phyloP scores from a whole-genome alignment of 2,888 invertebrate species.

The Eupithecia tripunctaria region DNA sequence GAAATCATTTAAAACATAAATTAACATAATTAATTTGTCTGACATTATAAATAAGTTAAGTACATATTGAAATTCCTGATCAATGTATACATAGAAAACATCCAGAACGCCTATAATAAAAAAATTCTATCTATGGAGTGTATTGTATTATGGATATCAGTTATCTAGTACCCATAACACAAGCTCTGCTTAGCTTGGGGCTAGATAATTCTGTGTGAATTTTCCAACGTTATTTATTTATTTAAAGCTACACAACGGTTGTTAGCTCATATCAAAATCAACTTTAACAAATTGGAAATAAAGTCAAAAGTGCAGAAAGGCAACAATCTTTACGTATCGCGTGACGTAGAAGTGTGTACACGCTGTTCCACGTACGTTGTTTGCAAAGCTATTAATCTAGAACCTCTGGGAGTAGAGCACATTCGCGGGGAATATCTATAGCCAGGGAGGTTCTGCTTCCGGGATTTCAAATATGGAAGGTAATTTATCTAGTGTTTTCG shows the following conservation, averaged over 20 bases:
- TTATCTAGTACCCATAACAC: no score
- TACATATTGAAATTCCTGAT: no score
- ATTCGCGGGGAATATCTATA: constrained; percentile 45
- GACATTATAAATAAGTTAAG: no score
- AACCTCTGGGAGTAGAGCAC: constrained; percentile 49
- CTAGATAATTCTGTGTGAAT: no score
- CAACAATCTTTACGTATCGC: constrained; percentile 27
- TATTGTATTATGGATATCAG: no score
- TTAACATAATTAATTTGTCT: no score
- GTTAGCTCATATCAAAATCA: neutral
- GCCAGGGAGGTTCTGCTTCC: neutral
- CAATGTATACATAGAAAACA: no score
- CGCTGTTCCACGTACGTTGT: constrained; percentile 50
- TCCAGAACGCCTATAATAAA: no score
- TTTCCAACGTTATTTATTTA: no score
- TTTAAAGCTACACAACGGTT: neutral
- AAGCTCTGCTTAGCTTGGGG: no score
- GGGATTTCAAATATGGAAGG: neutral
- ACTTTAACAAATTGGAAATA: neutral
- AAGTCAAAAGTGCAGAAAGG: constrained; percentile 4
- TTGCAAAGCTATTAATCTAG: constrained; percentile 65
- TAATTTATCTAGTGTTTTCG: neutral
- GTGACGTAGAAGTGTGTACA: constrained; percentile 32
- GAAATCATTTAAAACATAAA: no score
- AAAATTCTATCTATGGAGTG: no score